Percentiles rank a stretch among this genome's conserved stretches.
Conservation (phyloP, 2,797 vertebrate species). For the Mionectes olivaceus region DNA sequence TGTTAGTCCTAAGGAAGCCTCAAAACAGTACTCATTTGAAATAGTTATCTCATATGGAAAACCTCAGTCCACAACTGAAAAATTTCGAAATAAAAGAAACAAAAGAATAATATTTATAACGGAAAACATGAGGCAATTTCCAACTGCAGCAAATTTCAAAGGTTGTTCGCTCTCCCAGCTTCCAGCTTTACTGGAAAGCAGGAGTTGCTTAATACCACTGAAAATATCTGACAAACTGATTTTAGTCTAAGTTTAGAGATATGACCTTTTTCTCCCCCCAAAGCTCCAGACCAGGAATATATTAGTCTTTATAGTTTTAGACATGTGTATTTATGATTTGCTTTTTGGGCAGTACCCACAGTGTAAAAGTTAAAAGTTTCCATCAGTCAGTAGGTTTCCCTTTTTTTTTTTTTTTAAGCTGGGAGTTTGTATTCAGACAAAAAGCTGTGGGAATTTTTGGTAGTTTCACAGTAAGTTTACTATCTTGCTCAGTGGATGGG, state of each 20-base stretch:
- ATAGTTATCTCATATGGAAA: constrained; percentile 19
- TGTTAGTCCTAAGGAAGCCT: neutral
- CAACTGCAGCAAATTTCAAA: constrained; percentile 36
- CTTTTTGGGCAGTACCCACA: neutral
- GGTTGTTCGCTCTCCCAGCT: neutral
- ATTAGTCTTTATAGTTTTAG: neutral
- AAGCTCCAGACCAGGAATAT: neutral
- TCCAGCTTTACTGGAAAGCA: constrained; percentile 59
- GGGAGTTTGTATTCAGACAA: neutral
- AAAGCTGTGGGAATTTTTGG: neutral
- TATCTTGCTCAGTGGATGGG: neutral
- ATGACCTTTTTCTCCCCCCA: neutral
- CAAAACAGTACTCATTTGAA: neutral
- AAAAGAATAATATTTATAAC: constrained; percentile 34
- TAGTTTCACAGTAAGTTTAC: neutral
- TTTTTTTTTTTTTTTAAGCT: neutral
- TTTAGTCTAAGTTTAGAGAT: constrained; percentile 5
- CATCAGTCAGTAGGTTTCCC: neutral
- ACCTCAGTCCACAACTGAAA: neutral
- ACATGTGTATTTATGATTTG: neutral
- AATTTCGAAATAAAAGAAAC: neutral
- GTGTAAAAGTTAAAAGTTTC: neutral
- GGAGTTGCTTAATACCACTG: constrained; percentile 19
- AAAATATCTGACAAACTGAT: constrained; percentile 4
- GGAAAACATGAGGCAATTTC: constrained; percentile 50